These are phyloP conservation scores for Baccha elongata DNA, from an alignment of 2,888 invertebrate genomes.

Conservation along the genomic window DNA sequence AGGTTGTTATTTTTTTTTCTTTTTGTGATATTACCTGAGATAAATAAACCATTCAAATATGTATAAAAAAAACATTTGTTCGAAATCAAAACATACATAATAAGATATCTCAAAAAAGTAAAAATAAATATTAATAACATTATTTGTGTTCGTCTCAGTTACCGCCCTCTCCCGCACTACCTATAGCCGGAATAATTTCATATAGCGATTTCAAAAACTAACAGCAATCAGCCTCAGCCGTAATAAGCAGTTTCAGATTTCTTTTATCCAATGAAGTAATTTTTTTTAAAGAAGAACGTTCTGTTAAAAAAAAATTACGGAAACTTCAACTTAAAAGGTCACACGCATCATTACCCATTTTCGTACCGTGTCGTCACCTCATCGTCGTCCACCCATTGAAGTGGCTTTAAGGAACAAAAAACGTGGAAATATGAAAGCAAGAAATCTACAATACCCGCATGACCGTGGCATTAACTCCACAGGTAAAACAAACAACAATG, in stretches of 20 bases:
- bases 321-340: slow-evolving; percentile 52
- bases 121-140: no score
- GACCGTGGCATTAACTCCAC: slow-evolving; percentile 23
- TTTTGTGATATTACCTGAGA: no score
- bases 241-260: slow-evolving; percentile 46
- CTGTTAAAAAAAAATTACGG: slow-evolving; percentile 59
- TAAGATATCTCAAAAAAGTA: no score
- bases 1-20: no score
- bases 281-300: slow-evolving; percentile 13
- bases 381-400: not conserved
- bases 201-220: slow-evolving; percentile 29
- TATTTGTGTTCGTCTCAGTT: no score
- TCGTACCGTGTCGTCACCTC: slow-evolving; percentile 21
- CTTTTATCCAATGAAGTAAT: not conserved
- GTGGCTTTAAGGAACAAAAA: not conserved
- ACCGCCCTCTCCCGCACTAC: no score
- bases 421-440: slow-evolving; percentile 25
- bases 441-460: not conserved
- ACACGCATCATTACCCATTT: slow-evolving; percentile 53
- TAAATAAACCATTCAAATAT: no score
- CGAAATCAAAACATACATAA: no score
- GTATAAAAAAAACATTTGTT: no score
- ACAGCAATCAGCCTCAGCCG: slow-evolving; percentile 25
- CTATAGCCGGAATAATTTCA: no score
- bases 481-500: slow-evolving; percentile 61